A percentile compares a stretch with the other conserved stretches of the same genome.
These are phyloP conservation scores for Myotis daubentonii DNA, from an alignment of 2,797 vertebrate species.

Conservation along the genomic window DNA sequence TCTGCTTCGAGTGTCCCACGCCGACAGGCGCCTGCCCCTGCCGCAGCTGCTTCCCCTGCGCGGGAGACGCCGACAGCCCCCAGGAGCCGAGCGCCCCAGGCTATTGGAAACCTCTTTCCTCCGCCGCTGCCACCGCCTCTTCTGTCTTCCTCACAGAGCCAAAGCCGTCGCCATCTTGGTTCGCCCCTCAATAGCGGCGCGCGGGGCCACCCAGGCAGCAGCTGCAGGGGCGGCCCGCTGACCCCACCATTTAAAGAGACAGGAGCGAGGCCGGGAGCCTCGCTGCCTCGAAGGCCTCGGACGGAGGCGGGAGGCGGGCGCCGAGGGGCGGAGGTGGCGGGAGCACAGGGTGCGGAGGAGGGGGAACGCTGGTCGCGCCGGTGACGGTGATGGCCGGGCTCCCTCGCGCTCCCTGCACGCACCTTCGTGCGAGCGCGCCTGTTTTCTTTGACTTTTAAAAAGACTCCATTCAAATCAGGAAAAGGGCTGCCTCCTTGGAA, in stretches of 20 bases:
- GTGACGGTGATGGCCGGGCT: conserved; percentile 74
- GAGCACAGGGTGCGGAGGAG: conserved; percentile 47
- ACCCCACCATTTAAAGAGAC: conserved; percentile 94
- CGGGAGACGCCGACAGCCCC: conserved; percentile 30
- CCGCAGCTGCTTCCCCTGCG: background rate
- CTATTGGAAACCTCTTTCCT: background rate
- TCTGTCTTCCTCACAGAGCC: conserved; percentile 88
- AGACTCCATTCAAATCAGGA: too few relatives aligned
- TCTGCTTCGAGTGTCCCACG: background rate
- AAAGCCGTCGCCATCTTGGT: conserved; percentile 96
- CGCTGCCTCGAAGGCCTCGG: conserved; percentile 5
- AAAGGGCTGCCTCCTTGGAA: too few relatives aligned
- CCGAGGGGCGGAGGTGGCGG: conserved; percentile 62
- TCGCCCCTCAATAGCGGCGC: conserved; percentile 92
- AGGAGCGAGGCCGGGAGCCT: conserved; percentile 73
- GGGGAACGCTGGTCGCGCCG: conserved; percentile 70
- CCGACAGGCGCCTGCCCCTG: conserved; percentile 26
- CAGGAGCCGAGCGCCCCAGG: background rate
- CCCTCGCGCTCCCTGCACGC: conserved; percentile 66
- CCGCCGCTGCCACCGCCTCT: conserved; percentile 63
- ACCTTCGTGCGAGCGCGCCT: conserved; percentile 43
- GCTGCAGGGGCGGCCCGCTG: conserved; percentile 91
- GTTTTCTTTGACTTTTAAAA: too few relatives aligned
- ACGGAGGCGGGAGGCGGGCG: conserved; percentile 40
- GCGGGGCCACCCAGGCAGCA: conserved; percentile 94